phyloP scores from a whole-genome alignment of 1,140 invertebrate species.

The Pseudomyrmex dendroicus region DNA sequence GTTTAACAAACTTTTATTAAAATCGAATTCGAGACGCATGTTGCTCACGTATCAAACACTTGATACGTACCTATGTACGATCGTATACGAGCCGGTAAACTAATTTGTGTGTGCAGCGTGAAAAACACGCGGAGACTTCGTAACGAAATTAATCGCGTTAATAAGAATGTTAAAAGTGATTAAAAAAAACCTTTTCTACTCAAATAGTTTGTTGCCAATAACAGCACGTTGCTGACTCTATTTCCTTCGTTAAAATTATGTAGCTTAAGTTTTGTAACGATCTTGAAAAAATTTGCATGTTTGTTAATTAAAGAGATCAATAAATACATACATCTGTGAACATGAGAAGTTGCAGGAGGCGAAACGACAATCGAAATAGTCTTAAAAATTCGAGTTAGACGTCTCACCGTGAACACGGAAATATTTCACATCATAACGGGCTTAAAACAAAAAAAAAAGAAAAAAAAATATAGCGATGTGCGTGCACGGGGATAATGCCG shows the following conservation, averaged over 20 bases:
- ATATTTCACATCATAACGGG: slow-evolving; percentile 17
- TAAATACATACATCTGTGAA: not conserved
- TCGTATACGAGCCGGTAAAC: not conserved
- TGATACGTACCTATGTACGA: not conserved
- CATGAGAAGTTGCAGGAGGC: not conserved
- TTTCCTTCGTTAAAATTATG: no score
- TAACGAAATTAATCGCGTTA: slow-evolving; percentile 55
- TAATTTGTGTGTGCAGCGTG: slow-evolving; percentile 27
- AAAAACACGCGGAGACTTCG: slow-evolving; percentile 30
- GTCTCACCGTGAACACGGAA: not conserved
- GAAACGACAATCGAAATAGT: slow-evolving; percentile 22
- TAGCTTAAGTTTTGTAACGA: no score
- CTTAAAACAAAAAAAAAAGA: slow-evolving; percentile 7
- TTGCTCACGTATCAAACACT: slow-evolving; percentile 25
- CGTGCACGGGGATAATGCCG: slow-evolving; percentile 7
- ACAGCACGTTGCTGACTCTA: not conserved
- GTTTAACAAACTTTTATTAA: slow-evolving; percentile 71
- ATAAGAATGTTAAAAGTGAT: slow-evolving; percentile 17
- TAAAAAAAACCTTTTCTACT: slow-evolving; percentile 5
- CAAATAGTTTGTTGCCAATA: not conserved
- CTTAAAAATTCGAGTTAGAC: not conserved
- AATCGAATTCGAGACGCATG: slow-evolving; percentile 54
- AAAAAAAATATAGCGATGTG: not conserved
- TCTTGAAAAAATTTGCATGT: not conserved
- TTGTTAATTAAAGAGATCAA: slow-evolving; percentile 14